Base-by-base conservation (phyloP, 1,140 invertebrate genomes). In the Phymastichus coffea region DNA sequence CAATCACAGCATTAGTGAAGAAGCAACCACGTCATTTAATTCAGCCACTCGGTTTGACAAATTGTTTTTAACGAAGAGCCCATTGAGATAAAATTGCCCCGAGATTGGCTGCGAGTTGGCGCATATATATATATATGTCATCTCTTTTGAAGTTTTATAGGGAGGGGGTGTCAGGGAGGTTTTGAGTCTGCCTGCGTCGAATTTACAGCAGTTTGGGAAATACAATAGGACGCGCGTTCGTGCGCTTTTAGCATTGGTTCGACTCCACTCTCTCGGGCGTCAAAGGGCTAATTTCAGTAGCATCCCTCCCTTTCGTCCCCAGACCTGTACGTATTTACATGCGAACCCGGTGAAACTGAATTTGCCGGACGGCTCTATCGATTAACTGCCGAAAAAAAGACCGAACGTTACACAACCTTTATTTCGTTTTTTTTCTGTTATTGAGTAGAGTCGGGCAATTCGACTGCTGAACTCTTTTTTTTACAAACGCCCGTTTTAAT, bases 201-300 rank as follows among this genome's bases (percentile, higher is more conserved):
- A 49, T 49, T 49, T 20, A 35, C 26, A 20, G 17, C 44, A 25
- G 33, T 52, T 38, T 38, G 48, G 26, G 38, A 43, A n/a, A 20
- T 20, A 54, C 37, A 41, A 30, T 43, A 12, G n/a, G n/a, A n/a
- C 41, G 49, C 0, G 8, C 35, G 49, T 0, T 3, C n/a, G n/a
- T n/a, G n/a, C n/a, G n/a, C n/a, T n/a, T n/a, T n/a, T n/a, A n/a
- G n/a, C n/a, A n/a, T n/a, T n/a, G n/a, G n/a, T n/a, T n/a, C n/a
- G n/a, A n/a, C n/a, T n/a, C n/a, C n/a, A n/a, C n/a, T n/a, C n/a
- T n/a, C 20, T 3, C 49, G 3, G 7, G 19, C 17, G 17, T 52
- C 48, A 52, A 52, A 52, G 48, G 35, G 35, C 48, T 52, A 52
- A 52, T 52, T 52, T 17, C 9, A 30, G 9, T 2, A 10, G 17